Conservation (phyloP, 2,888 invertebrate species). For the Thysanoteuthis rhombus region DNA sequence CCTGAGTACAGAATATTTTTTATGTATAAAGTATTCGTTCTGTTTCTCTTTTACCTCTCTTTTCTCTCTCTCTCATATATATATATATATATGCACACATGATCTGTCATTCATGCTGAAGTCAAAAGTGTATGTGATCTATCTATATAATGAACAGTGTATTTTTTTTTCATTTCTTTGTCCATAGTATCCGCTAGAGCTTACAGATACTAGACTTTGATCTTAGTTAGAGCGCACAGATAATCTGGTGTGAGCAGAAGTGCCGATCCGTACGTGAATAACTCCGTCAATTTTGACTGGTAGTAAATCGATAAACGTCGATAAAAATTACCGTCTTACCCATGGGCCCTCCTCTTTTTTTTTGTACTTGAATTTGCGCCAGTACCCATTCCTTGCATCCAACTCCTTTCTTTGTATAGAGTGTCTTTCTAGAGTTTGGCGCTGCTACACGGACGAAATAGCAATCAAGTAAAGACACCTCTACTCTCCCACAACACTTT, state of each 20-base stretch:
- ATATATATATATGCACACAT: not conserved
- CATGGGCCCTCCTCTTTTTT: not conserved
- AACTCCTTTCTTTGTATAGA: not conserved
- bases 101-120: not conserved
- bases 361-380: not conserved
- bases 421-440: not conserved
- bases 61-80: not conserved
- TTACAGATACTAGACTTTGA: too few relatives aligned
- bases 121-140: not conserved
- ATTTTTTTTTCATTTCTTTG: too few relatives aligned
- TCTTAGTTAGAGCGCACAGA: too few relatives aligned
- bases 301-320: not conserved
- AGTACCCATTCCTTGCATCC: not conserved
- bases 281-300: too few relatives aligned
- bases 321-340: not conserved
- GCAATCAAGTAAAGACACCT: not conserved
- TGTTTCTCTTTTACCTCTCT: not conserved
- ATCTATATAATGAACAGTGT: too few relatives aligned
- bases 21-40: not conserved
- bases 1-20: not conserved
- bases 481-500: not conserved
- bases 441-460: not conserved
- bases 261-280: too few relatives aligned
- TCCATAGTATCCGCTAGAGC: too few relatives aligned
- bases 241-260: too few relatives aligned